These are phyloP conservation scores for Hippoglossus stenolepis DNA, from an alignment of 2,113 vertebrate genomes.

Conservation along the genomic window DNA sequence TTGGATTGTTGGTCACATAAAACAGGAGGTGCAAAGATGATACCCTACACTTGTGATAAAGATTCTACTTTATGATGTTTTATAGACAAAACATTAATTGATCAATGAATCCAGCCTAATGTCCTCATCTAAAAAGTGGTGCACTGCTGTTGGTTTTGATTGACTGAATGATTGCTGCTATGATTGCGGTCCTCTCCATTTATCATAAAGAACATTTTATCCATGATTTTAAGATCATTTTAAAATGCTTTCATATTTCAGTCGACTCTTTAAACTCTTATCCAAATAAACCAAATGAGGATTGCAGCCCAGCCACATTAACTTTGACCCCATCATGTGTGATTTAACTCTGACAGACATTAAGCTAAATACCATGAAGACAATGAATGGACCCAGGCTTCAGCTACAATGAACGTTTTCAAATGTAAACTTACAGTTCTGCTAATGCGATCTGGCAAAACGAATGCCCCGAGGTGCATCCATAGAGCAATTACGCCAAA, in stretches of 20 bases:
- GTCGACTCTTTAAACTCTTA: not conserved
- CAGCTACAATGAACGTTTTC: slow-evolving; percentile 61
- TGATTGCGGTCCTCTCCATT: not conserved
- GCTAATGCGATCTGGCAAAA: slow-evolving; percentile 66
- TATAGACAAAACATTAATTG: not conserved
- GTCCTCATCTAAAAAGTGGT: not conserved
- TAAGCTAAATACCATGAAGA: slow-evolving; percentile 66
- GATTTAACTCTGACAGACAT: slow-evolving; percentile 58
- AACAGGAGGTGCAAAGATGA: not conserved
- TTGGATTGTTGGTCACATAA: not conserved
- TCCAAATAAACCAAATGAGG: slow-evolving; percentile 20
- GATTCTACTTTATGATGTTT: not conserved
- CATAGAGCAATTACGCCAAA: slow-evolving; percentile 66
- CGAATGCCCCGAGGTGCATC: slow-evolving; percentile 56
- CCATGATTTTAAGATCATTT: not conserved
- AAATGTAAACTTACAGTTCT: slow-evolving; percentile 55
- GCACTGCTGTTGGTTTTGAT: not conserved
- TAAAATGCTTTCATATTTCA: not conserved
- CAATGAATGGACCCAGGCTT: slow-evolving; percentile 56
- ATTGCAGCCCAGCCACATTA: slow-evolving; percentile 13
- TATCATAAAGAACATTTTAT: not conserved
- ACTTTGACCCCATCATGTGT: slow-evolving; percentile 32
- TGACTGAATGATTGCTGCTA: not conserved
- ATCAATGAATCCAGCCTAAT: not conserved
- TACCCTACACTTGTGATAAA: not conserved